phyloP scores from a whole-genome alignment of 2,113 vertebrate species.

The Tursiops truncatus region DNA sequence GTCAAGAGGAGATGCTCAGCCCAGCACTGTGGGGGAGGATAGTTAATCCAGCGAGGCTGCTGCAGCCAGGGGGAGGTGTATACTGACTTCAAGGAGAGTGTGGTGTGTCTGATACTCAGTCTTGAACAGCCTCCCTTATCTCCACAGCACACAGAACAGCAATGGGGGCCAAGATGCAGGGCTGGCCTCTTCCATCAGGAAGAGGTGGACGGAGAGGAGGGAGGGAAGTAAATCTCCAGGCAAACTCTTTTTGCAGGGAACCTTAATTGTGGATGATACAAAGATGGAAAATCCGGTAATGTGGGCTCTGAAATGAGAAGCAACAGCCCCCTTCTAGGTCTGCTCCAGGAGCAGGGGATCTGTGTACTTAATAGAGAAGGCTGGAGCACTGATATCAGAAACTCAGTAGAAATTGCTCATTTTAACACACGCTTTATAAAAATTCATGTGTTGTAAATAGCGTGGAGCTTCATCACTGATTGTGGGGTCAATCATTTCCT shows the following conservation, averaged over 20 bases:
- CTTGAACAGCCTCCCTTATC: not conserved
- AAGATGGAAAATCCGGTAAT: not conserved
- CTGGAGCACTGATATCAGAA: not conserved
- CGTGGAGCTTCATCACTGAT: not conserved
- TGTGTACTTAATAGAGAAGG: not conserved
- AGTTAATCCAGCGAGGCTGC: not conserved
- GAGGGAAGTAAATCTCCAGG: not conserved
- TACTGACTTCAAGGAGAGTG: not conserved
- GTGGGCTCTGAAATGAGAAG: not conserved
- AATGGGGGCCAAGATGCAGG: not conserved
- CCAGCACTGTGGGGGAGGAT: not conserved
- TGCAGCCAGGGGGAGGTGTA: not conserved
- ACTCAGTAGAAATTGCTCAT: not conserved
- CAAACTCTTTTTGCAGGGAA: not conserved
- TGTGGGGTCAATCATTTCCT: not conserved
- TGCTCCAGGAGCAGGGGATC: not conserved
- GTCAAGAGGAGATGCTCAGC: not conserved
- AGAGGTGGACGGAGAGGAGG: not conserved
- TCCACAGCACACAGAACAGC: accelerated
- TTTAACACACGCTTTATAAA: not conserved
- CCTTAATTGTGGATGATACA: not conserved
- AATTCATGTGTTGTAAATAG: too few species aligned
- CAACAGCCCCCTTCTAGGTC: accelerated
- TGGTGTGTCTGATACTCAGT: accelerated
- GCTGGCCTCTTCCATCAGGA: not conserved